Conservation (phyloP, 2,888 invertebrate genomes). For the Cylindroiulus punctatus region DNA sequence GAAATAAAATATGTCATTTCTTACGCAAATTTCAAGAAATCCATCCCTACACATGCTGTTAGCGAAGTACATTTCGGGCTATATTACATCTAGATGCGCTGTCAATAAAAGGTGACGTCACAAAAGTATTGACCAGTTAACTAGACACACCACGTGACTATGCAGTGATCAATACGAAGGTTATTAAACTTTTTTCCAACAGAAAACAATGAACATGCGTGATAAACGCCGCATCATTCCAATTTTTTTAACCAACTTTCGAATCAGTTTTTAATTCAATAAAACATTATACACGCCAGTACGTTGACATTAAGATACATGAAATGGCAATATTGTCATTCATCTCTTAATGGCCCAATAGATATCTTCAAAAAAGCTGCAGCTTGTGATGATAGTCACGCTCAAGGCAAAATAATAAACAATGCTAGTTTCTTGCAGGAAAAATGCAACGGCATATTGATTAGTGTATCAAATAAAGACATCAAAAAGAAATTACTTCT, state of each 20-base stretch:
- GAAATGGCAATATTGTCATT: no score
- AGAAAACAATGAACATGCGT: background rate
- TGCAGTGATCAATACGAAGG: background rate
- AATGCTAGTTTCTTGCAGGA: no score
- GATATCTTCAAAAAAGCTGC: no score
- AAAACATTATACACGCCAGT: background rate
- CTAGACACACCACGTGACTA: background rate
- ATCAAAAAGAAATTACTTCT: no score
- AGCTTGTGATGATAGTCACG: no score
- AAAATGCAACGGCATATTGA: no score
- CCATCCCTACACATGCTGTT: background rate
- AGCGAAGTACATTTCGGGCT: background rate
- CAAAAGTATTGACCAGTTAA: background rate
- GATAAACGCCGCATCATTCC: background rate
- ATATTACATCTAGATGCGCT: background rate
- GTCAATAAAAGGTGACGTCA: background rate
- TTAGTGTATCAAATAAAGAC: no score
- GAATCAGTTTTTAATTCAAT: background rate
- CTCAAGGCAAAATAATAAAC: no score
- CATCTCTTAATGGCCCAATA: no score
- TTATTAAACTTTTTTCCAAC: background rate
- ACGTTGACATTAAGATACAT: no score
- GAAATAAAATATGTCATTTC: background rate
- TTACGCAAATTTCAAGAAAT: background rate
- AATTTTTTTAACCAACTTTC: background rate